phyloP scores from a whole-genome alignment of 2,888 invertebrate genomes.

The Watsonalla cultraria region DNA sequence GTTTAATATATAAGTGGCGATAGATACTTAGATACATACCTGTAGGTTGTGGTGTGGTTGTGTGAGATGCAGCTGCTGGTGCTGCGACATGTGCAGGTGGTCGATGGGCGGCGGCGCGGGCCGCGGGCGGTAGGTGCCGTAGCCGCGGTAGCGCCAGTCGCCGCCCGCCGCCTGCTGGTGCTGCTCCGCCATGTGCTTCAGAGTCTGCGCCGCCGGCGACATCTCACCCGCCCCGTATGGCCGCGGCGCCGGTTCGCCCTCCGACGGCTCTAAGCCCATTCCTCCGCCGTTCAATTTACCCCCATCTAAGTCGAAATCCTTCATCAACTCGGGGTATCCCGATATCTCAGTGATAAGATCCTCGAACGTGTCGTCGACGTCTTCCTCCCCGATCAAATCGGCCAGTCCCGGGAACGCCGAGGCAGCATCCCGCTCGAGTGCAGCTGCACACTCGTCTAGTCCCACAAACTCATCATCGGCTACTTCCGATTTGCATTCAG shows the following conservation, averaged over 20 bases:
- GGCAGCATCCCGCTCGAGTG: constrained; percentile 90
- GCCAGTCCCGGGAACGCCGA: constrained; percentile 87
- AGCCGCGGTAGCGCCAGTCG: constrained; percentile 78
- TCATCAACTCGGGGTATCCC: constrained; percentile 90
- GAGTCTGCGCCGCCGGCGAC: constrained; percentile 95
- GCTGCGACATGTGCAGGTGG: constrained; percentile 90
- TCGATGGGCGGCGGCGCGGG: constrained; percentile 60
- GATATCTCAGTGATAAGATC: constrained; percentile 93
- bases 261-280: constrained; percentile 59
- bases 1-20: neutral
- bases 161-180: constrained; percentile 88
- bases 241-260: constrained; percentile 66
- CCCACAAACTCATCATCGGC: constrained; percentile 93
- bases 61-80: constrained; percentile 91
- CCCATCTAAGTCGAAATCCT: constrained; percentile 84
- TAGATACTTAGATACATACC: constrained; percentile 59
- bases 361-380: constrained; percentile 89
- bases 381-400: constrained; percentile 90
- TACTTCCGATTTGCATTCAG: constrained; percentile 89
- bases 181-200: constrained; percentile 98
- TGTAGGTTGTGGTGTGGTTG: constrained; percentile 90
- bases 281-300: constrained; percentile 55
- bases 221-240: constrained; percentile 82
- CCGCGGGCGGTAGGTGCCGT: constrained; percentile 70
- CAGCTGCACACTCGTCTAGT: constrained; percentile 89